Conservation (phyloP, 2,888 invertebrate species). For the Acleris laterana region DNA sequence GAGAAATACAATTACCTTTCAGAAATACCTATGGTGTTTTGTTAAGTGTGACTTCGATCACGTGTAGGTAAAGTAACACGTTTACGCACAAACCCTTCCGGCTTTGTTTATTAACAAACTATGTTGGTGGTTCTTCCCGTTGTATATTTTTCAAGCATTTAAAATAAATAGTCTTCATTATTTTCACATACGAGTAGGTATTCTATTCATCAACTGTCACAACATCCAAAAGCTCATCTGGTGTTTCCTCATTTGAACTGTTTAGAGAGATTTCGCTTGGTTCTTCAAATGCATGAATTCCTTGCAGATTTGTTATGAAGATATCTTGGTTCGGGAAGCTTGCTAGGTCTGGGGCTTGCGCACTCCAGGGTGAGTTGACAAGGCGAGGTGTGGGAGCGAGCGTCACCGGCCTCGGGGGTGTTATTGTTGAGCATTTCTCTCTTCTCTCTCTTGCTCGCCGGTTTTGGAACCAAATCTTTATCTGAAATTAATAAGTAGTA, state of each 20-base stretch:
- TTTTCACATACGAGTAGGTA: too few relatives aligned
- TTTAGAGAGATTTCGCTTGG: conserved; percentile 11
- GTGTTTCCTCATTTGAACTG: conserved; percentile 45
- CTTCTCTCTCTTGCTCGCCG: conserved; percentile 90
- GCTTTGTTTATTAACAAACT: not conserved
- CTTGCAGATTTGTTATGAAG: conserved; percentile 4
- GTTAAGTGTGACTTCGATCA: too few relatives aligned
- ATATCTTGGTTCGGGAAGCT: conserved; percentile 1
- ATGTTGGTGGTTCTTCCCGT: too few relatives aligned
- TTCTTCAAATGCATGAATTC: conserved; percentile 2
- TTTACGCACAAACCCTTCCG: not conserved
- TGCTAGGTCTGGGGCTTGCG: not conserved
- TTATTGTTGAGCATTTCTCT: conserved; percentile 78
- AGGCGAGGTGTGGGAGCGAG: conserved; percentile 54
- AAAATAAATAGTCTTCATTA: too few relatives aligned
- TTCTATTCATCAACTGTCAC: conserved; percentile 52
- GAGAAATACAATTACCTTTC: too few relatives aligned
- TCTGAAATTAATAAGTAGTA: conserved; percentile 53
- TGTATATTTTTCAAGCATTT: too few relatives aligned
- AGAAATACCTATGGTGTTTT: too few relatives aligned
- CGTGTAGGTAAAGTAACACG: not conserved
- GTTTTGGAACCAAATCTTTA: conserved; percentile 93
- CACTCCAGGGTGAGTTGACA: conserved; percentile 22
- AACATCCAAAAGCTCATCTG: conserved; percentile 65
- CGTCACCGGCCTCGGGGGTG: conserved; percentile 64